Conservation (phyloP, 1,140 invertebrate genomes). For the Pachyrhynchus sulphureomaculatus region DNA sequence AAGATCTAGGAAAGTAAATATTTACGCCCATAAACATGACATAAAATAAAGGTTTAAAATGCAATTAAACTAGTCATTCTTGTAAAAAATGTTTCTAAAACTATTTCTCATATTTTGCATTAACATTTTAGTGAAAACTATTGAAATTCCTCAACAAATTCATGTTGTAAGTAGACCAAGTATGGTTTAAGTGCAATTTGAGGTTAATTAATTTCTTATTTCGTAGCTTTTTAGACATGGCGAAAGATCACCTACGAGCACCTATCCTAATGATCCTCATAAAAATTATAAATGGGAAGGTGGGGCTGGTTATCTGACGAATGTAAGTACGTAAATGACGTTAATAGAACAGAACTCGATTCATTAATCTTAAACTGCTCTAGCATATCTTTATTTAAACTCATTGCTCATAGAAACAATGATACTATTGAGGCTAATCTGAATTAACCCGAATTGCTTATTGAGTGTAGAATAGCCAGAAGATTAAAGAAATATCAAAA, state of each 20-base stretch:
- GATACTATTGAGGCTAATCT: too few species aligned
- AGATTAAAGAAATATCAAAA: too few species aligned
- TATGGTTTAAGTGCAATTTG: neutral
- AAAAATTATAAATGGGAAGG: slow-evolving; percentile 67
- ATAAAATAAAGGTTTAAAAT: too few species aligned
- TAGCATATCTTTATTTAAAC: too few species aligned
- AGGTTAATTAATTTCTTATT: slow-evolving; percentile 15
- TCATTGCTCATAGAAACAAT: too few species aligned
- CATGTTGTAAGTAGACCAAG: slow-evolving; percentile 30
- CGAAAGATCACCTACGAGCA: slow-evolving; percentile 66
- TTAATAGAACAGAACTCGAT: too few species aligned
- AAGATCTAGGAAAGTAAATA: neutral
- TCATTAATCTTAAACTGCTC: too few species aligned
- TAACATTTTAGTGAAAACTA: neutral
- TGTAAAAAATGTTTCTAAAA: slow-evolving; percentile 1
- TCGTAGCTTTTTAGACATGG: slow-evolving; percentile 76
- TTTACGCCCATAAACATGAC: neutral
- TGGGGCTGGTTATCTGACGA: slow-evolving; percentile 70
- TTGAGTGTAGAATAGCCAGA: too few species aligned
- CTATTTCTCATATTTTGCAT: neutral
- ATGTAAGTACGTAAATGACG: slow-evolving; percentile 58
- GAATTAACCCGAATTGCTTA: too few species aligned
- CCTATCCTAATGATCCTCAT: slow-evolving; percentile 72
- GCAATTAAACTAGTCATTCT: neutral
- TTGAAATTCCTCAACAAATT: slow-evolving; percentile 25